Percentiles rank a stretch among this genome's conserved stretches.
phyloP scores from a whole-genome alignment of 2,113 vertebrate genomes.

The Bufo bufo region DNA sequence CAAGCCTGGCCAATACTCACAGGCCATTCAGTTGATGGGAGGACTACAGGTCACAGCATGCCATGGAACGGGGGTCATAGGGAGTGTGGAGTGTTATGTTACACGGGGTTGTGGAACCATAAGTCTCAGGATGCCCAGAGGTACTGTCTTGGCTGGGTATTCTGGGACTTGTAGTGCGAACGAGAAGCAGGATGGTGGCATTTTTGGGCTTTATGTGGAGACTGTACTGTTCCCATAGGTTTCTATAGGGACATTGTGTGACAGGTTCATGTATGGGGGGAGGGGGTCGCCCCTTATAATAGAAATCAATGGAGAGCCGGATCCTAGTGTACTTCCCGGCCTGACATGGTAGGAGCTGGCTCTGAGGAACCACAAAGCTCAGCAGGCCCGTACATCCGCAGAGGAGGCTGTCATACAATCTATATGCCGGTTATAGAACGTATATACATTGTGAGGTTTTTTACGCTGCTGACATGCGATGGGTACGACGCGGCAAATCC shows the following conservation, averaged over 20 bases:
- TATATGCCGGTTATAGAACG: no score
- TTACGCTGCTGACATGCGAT: no score
- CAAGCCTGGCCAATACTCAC: no score
- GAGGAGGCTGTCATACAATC: background rate
- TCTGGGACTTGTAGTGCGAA: background rate
- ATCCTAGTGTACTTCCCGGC: no score
- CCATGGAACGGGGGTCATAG: background rate
- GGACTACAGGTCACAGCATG: background rate
- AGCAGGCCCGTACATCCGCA: background rate
- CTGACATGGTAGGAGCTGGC: no score
- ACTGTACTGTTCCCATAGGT: background rate
- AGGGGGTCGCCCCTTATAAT: no score
- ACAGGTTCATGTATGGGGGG: background rate
- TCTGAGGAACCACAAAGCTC: background rate
- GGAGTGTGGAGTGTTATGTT: background rate
- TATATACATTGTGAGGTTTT: no score
- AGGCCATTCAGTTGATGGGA: background rate
- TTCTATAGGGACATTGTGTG: no score
- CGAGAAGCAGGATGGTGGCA: no score
- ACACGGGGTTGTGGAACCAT: background rate
- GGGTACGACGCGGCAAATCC: no score
- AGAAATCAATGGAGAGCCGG: no score
- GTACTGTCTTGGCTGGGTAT: background rate
- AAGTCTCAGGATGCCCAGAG: background rate
- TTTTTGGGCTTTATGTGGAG: no score